phyloP scores from a whole-genome alignment of 1,140 invertebrate genomes.

The Galleria mellonella region DNA sequence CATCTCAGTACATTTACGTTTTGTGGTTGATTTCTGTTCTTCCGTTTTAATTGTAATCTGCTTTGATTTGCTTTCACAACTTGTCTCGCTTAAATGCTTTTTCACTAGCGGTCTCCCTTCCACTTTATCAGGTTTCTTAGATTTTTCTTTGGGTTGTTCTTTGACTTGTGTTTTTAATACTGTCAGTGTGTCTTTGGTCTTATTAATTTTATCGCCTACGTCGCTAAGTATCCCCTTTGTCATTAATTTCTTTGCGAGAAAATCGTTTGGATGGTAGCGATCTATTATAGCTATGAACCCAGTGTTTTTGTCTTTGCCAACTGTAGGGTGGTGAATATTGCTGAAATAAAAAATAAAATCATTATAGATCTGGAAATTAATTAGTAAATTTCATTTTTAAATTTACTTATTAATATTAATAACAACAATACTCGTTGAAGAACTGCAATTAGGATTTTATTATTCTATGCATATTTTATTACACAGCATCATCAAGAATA shows the following conservation, averaged over 20 bases:
- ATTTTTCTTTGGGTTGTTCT: constrained; percentile 20
- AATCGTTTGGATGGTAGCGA: constrained; percentile 72
- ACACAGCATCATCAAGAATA: too few relatives aligned
- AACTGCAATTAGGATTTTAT: too few relatives aligned
- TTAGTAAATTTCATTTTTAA: too few relatives aligned
- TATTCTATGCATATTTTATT: too few relatives aligned
- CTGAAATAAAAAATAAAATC: constrained; percentile 33
- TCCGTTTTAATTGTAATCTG: constrained; percentile 43
- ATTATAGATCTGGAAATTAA: neutral
- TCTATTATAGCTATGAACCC: constrained; percentile 81
- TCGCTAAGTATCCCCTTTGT: constrained; percentile 55
- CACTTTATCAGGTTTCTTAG: constrained; percentile 10
- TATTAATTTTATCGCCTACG: constrained; percentile 33
- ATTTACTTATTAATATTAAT: too few relatives aligned
- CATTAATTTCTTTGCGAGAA: constrained; percentile 66
- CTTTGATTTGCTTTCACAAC: constrained; percentile 47
- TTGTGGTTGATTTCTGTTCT: constrained; percentile 11
- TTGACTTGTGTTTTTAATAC: constrained; percentile 18
- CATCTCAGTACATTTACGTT: too few relatives aligned
- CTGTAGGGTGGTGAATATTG: constrained; percentile 57
- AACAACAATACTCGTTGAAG: too few relatives aligned
- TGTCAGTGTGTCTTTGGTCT: neutral
- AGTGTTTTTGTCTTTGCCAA: constrained; percentile 56
- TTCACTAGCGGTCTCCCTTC: too few relatives aligned
- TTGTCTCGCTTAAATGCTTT: constrained; percentile 44